A percentile compares a stretch with the other conserved stretches of the same genome.
These are phyloP conservation scores for Gari tellinella DNA, from an alignment of 2,888 invertebrate species.

Conservation along the genomic window DNA sequence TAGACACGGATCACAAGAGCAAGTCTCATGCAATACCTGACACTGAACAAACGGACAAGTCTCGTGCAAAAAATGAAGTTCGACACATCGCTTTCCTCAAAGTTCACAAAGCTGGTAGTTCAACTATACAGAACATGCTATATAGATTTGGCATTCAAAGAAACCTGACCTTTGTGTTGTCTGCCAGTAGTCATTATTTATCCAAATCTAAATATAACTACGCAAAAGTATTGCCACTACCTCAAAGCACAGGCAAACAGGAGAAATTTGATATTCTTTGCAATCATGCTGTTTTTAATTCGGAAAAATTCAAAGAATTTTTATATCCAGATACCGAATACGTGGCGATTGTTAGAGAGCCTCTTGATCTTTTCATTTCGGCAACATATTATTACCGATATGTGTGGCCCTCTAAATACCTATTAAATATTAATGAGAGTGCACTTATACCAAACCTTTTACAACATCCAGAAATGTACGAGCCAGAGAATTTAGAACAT, in stretches of 20 bases:
- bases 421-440: background rate
- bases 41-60: too few species aligned
- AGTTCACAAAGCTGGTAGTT: slow-evolving; percentile 34
- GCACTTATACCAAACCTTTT: slow-evolving; percentile 9
- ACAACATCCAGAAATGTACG: slow-evolving; percentile 1
- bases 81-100: slow-evolving; percentile 29
- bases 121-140: slow-evolving; percentile 26
- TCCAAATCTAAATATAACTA: background rate
- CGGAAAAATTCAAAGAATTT: background rate
- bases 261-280: slow-evolving; percentile 24
- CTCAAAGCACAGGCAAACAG: too few species aligned
- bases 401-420: background rate
- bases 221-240: background rate
- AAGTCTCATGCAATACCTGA: too few species aligned
- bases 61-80: too few species aligned
- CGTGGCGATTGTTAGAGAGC: slow-evolving; percentile 19
- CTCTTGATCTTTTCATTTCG: slow-evolving; percentile 7
- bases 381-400: slow-evolving; percentile 16
- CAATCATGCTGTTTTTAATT: slow-evolving; percentile 23
- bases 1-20: too few species aligned
- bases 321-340: slow-evolving; percentile 13
- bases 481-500: background rate
- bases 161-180: slow-evolving; percentile 19
- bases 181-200: background rate
- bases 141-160: slow-evolving; percentile 14